Conservation (phyloP, 2,888 invertebrate genomes). For the Amiota communis region DNA sequence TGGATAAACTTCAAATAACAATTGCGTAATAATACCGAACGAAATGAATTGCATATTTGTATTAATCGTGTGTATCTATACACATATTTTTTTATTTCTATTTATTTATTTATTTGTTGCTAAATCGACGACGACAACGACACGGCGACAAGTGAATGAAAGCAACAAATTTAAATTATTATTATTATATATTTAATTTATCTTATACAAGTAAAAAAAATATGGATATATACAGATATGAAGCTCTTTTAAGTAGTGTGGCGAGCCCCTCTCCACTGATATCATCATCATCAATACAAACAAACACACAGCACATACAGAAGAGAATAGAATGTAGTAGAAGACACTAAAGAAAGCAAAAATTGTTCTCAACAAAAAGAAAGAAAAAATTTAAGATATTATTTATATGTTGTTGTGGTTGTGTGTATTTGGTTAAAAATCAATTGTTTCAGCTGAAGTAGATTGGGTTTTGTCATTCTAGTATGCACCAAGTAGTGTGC, state of each 20-base stretch:
- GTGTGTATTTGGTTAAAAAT: slow-evolving; percentile 3
- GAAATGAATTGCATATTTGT: slow-evolving; percentile 25
- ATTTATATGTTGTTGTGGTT: neutral
- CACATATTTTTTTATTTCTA: neutral
- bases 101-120: neutral
- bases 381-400: no score
- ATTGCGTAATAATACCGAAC: slow-evolving; percentile 19
- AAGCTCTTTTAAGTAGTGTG: no score
- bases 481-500: no score
- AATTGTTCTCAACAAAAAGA: neutral
- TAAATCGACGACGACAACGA: neutral
- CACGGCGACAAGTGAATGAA: no score
- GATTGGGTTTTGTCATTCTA: no score
- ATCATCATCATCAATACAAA: no score
- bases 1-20: slow-evolving; percentile 8
- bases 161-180: no score
- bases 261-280: no score
- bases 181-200: no score
- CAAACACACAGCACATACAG: neutral
- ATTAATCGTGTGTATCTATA: neutral
- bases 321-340: neutral
- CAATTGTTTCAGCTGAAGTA: slow-evolving; percentile 1
- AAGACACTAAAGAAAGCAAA: no score
- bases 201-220: no score
- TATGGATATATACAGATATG: no score